Evolutionary conservation across 2,797 vertebrate species (phyloP).

Genomic region (Chrosomus eos): DNA sequence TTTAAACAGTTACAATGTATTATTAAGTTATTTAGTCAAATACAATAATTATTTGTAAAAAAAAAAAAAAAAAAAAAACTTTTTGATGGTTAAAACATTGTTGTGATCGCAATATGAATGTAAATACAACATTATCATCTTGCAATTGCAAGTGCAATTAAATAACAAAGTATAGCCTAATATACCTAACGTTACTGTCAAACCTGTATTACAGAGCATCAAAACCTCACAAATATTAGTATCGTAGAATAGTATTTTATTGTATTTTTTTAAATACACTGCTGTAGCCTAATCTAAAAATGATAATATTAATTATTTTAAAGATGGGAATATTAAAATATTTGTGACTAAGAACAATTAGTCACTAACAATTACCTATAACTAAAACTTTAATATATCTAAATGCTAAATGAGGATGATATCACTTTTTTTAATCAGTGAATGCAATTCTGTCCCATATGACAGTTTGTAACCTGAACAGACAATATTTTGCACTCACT

Average conservation of each 20-base stretch:
- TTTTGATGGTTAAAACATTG: no score
- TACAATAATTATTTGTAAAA: neutral
- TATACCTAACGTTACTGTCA: neutral
- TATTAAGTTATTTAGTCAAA: neutral
- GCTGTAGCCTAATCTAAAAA: neutral
- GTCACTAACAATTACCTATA: neutral
- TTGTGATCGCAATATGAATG: neutral
- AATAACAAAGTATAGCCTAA: neutral
- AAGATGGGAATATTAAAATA: neutral
- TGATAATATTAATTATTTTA: neutral
- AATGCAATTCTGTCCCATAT: neutral
- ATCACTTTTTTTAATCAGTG: no score
- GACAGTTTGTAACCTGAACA: neutral
- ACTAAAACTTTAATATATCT: neutral
- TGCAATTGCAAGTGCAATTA: neutral
- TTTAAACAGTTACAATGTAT: neutral
- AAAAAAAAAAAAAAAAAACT: no score
- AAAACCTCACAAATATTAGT: neutral
- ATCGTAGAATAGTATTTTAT: no score
- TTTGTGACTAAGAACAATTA: neutral
- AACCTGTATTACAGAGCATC: neutral
- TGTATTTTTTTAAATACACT: neutral
- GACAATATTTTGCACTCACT: neutral
- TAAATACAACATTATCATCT: neutral
- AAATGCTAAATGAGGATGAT: neutral